Base-by-base conservation (phyloP, 2,113 vertebrate species). In the Neodon shergylaensis region DNA sequence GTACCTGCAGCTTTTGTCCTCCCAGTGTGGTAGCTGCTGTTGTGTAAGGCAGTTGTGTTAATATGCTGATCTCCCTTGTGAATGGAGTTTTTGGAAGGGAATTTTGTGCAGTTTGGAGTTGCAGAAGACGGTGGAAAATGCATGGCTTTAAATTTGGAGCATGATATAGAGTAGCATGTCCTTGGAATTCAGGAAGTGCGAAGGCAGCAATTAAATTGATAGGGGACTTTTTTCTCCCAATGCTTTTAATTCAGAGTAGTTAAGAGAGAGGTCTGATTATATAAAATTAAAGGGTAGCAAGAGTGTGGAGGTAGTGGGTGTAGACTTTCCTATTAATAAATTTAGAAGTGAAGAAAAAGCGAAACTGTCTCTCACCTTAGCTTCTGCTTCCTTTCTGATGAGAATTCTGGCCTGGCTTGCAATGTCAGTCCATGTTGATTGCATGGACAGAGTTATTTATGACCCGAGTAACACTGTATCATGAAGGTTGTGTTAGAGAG, bases 181-280 rank as follows among this genome's bases (percentile, higher is more conserved):
- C 52, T 31, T 86, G 79, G 84, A 96, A 93, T 49, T 88, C 44
- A 91, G 58, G 26, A 65, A 73, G 87, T 42, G 26, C 47, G 61
- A 94, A 91, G 92, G 78, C 33, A 77, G 65, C 28, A 92, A 89
- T 96, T 94, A 73, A 49, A 33, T n/a, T 28, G 42, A 54, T 92
- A 88, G 24, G 79, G 65, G 61, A 61, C 65, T 91, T 91, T 87
- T 94, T 58, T 90, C 36, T 78, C 78, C 89, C 81, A 84, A 42
- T 96, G 92, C 52, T 97, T 97, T 94, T 92, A 73, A 83, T 95
- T 96, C 42, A 86, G 44, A 90, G 52, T 76, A 3, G 22, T 87
- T 82, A 77, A 61, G 72, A 91, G 72, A 94, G 70, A 84, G 86
- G 77, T 92, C 89, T 97, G 91, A 92, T 81, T 95, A 81, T 79